Percentiles rank a stretch among this genome's conserved stretches.
Conservation (phyloP, 2,113 vertebrate genomes). For the Echinops telfairi region DNA sequence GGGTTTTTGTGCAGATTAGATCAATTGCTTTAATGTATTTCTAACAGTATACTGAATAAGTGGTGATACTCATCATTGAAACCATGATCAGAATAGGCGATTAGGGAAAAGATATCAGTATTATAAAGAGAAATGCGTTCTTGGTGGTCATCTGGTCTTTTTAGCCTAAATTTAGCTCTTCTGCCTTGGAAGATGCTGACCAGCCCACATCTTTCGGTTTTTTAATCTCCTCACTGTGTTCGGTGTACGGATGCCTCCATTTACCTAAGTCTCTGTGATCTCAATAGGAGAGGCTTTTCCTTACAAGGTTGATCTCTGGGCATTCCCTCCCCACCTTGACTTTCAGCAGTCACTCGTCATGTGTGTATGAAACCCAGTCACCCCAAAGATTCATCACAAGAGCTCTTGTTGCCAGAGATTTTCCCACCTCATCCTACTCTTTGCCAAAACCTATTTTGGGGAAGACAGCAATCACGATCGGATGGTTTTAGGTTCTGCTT, state of each 20-base stretch:
- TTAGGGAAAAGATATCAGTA: background rate
- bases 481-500: slow-evolving; percentile 25
- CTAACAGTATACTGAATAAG: background rate
- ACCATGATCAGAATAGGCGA: background rate
- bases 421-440: background rate
- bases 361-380: background rate
- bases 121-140: background rate
- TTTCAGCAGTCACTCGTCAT: background rate
- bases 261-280: background rate
- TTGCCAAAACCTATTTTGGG: background rate
- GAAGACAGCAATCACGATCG: background rate
- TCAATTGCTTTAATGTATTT: slow-evolving; percentile 38
- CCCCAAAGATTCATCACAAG: background rate
- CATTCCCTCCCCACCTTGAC: background rate
- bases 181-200: background rate
- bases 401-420: background rate
- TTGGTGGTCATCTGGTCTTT: background rate
- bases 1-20: background rate
- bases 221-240: background rate
- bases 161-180: background rate
- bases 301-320: background rate
- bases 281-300: background rate
- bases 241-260: background rate
- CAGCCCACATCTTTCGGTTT: slow-evolving; percentile 18
- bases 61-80: background rate